Percentiles rank a stretch among this genome's conserved stretches.
phyloP scores from a whole-genome alignment of 2,113 vertebrate species.

The Neolamprologus caudopunctatus region DNA sequence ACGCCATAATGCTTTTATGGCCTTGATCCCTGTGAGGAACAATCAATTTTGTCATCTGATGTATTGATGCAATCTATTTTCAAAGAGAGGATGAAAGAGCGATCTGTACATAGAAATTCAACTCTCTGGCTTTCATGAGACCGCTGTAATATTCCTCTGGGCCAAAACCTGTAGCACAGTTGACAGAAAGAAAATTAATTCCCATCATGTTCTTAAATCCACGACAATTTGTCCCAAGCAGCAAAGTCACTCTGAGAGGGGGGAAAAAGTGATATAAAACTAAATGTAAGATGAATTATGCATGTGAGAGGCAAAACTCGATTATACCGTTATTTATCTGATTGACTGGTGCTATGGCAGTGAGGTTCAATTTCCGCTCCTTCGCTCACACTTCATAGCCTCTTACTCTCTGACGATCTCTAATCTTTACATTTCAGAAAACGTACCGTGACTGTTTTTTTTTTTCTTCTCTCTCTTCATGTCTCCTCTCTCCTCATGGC shows the following conservation, averaged over 20 bases:
- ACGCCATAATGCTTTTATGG: background rate
- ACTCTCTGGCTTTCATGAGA: conserved; percentile 4
- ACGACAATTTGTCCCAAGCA: conserved; percentile 58
- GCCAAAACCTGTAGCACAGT: conserved; percentile 26
- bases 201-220: conserved; percentile 48
- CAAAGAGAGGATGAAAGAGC: conserved; percentile 11
- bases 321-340: conserved; percentile 75
- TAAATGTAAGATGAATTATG: conserved; percentile 68
- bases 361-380: conserved; percentile 67
- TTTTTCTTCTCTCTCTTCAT: background rate
- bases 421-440: conserved; percentile 68
- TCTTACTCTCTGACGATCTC: conserved; percentile 55
- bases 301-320: conserved; percentile 62
- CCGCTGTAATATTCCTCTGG: background rate
- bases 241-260: conserved; percentile 42
- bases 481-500: background rate
- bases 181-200: conserved; percentile 42
- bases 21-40: conserved; percentile 5
- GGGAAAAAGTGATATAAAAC: conserved; percentile 22
- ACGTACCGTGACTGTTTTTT: background rate
- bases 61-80: conserved; percentile 24
- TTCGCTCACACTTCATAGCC: conserved; percentile 65
- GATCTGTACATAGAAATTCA: background rate
- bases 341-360: conserved; percentile 65
- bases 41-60: background rate